Conservation (phyloP, 1,140 invertebrate genomes). For the Eulimnadia texana region DNA sequence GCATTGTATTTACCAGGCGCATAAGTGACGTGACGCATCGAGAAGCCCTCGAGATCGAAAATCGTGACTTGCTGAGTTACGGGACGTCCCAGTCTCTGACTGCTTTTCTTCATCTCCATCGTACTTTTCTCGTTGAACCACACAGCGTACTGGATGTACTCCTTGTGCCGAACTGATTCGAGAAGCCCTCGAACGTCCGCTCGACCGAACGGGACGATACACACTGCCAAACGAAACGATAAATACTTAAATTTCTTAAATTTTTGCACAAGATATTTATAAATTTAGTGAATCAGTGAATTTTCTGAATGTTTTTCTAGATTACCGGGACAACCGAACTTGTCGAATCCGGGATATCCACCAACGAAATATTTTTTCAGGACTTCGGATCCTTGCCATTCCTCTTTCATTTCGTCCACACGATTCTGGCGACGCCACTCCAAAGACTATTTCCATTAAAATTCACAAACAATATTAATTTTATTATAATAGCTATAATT, state of each 20-base stretch:
- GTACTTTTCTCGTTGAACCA: background rate
- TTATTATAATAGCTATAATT: background rate
- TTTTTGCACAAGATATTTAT: background rate
- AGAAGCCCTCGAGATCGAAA: background rate
- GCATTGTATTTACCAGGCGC: background rate
- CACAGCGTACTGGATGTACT: background rate
- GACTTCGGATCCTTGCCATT: background rate
- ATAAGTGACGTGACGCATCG: background rate
- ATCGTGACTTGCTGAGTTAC: background rate
- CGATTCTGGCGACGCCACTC: background rate
- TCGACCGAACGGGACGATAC: background rate
- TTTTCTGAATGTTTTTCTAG: background rate
- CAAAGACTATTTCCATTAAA: background rate
- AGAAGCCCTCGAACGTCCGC: background rate
- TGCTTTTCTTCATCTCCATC: background rate
- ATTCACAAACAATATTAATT: background rate
- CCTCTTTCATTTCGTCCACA: background rate
- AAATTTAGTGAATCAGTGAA: background rate
- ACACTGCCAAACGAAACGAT: background rate
- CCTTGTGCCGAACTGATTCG: background rate
- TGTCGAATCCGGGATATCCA: background rate
- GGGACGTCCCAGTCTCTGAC: background rate
- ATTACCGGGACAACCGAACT: background rate
- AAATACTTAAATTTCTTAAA: background rate
- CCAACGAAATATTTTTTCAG: background rate